Evolutionary conservation across 2,888 invertebrate species (phyloP), one percentile per base, ranked within the genome.

Genomic region (Nemotelus pantherinus): DNA sequence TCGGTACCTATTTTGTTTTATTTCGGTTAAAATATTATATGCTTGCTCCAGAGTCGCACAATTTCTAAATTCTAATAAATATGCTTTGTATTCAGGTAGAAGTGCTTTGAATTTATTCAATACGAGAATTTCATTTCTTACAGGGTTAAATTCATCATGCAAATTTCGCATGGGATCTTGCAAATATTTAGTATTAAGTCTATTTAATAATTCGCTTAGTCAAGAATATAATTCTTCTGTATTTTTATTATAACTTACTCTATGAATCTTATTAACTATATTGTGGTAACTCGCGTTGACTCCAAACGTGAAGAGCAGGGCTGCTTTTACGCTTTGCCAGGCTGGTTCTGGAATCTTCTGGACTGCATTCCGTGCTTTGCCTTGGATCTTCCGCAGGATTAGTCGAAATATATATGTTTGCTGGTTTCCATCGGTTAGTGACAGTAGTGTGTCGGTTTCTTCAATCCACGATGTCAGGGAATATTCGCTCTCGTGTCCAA

Each of bases 261-360:
- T 68, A 41, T 68, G 68, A 25, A 68, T 68, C 53, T 68, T 48
- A 53, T 68, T 68, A 3, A 68, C 39, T 68, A 68, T n/a, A 41
- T 10, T 68, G 39, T 43, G 48, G 53, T 68, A 68, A 39, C 50
- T 50, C 39, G 48, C 68, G 39, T 53, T 68, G 2, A 50, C 53
- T 50, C 68, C 68, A 68, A 39, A 68, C 5, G 65, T 65, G 9
- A 45, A 65, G n/a, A 45, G 44, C 3, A 65, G 47, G 3, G 45
- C 25, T 9, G 65, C 10, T 45, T 65, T 65, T 10, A 65, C 47
- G 45, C 47, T 65, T 47, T 65, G 65, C 65, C 65, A 65, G 6
- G 48, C 41, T 39, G 48, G 68, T 3, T 50, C 68, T 4, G 3
- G 25, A 25, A 68, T 68, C n/a, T 68, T 68, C 44, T 68, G 68